These are phyloP conservation scores for Drosophila pachea DNA, from an alignment of 1,140 invertebrate genomes.

Conservation along the genomic window DNA sequence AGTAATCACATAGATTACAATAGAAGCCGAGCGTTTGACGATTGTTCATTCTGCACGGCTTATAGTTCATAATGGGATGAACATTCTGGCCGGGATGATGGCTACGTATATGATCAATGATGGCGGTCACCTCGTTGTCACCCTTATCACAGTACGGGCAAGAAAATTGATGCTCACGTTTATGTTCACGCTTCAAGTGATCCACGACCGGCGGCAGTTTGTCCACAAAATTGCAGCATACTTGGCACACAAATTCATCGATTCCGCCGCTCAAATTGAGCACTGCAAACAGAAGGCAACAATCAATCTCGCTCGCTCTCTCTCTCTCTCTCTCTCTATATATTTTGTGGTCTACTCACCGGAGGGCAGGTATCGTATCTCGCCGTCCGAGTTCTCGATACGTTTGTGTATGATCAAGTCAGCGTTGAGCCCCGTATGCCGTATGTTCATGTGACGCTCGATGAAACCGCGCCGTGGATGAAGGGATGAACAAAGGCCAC, in stretches of 20 bases:
- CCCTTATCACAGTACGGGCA: slow-evolving; percentile 30
- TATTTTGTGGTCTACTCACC: slow-evolving; percentile 39
- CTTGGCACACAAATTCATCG: slow-evolving; percentile 32
- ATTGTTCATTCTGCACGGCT: slow-evolving; percentile 12
- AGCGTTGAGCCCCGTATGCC: slow-evolving; percentile 13
- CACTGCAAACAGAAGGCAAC: not conserved
- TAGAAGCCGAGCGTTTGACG: slow-evolving; percentile 42
- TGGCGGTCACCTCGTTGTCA: not conserved
- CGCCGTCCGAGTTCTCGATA: not conserved
- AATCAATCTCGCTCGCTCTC: not conserved
- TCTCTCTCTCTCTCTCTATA: too few species aligned
- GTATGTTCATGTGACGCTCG: slow-evolving; percentile 45
- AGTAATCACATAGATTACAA: slow-evolving; percentile 31
- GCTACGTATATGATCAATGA: slow-evolving; percentile 29
- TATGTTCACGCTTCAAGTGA: slow-evolving; percentile 26
- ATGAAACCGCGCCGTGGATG: slow-evolving; percentile 13
- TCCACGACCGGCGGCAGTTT: not conserved
- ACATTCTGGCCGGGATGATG: slow-evolving; percentile 14
- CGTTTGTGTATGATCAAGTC: slow-evolving; percentile 40
- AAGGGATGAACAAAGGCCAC: slow-evolving; percentile 29
- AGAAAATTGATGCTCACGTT: slow-evolving; percentile 13
- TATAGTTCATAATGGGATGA: slow-evolving; percentile 34
- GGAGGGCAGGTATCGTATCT: slow-evolving; percentile 42
- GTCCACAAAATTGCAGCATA: slow-evolving; percentile 17
- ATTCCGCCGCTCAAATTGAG: too few species aligned